Conservation (phyloP, 1,140 invertebrate genomes). For the Heliothis virescens region DNA sequence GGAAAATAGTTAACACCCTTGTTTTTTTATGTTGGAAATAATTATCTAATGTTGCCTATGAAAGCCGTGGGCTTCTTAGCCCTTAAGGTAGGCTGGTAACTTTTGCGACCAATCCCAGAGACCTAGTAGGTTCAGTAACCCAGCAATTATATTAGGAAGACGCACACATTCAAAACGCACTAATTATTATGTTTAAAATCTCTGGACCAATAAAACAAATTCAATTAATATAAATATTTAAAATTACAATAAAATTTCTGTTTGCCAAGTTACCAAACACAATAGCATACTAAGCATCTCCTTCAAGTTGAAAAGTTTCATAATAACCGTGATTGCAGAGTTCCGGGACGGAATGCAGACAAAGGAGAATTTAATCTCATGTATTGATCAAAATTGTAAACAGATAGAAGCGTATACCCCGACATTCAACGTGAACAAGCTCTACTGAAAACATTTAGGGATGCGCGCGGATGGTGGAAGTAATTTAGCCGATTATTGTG, state of each 20-base stretch:
- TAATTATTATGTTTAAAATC: too few relatives aligned
- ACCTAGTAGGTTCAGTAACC: too few relatives aligned
- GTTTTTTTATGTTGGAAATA: too few relatives aligned
- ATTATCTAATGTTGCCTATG: too few relatives aligned
- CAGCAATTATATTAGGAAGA: too few relatives aligned
- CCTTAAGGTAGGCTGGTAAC: too few relatives aligned
- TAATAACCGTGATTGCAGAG: conserved; percentile 30
- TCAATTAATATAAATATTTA: too few relatives aligned
- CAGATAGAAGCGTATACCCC: conserved; percentile 44
- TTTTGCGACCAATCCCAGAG: too few relatives aligned
- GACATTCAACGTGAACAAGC: conserved; percentile 38
- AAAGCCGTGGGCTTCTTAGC: too few relatives aligned
- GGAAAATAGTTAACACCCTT: too few relatives aligned
- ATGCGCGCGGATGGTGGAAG: background rate
- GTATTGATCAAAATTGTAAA: conserved; percentile 54
- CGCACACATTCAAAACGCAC: too few relatives aligned
- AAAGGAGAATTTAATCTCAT: conserved; percentile 48
- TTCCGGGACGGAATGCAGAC: conserved; percentile 38
- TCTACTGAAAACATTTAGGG: conserved; percentile 30
- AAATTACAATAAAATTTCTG: background rate
- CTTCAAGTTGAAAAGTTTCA: conserved; percentile 23
- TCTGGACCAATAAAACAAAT: too few relatives aligned
- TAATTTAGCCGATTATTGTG: background rate
- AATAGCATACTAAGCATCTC: conserved; percentile 5
- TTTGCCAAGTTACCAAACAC: conserved; percentile 5